Evolutionary conservation across 1,140 invertebrate species (phyloP).

Genomic region (Rhyzopertha dominica): DNA sequence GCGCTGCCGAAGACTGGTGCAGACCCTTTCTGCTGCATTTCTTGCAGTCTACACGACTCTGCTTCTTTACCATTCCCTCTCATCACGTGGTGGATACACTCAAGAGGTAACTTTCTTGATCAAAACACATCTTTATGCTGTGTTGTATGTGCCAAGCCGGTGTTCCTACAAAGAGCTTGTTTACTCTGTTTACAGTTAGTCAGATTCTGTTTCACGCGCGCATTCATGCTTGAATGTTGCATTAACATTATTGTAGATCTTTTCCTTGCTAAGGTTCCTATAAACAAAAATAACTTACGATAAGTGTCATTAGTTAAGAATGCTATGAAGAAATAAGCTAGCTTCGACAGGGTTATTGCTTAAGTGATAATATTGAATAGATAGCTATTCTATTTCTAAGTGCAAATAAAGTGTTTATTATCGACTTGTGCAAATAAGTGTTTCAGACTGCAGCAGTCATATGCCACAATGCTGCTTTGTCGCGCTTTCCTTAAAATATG

Average conservation of each 20-base stretch:
- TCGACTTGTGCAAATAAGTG: too few species aligned
- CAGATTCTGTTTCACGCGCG: constrained; percentile 5
- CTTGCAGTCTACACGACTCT: constrained; percentile 57
- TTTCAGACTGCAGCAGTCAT: too few species aligned
- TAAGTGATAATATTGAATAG: too few species aligned
- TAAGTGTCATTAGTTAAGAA: too few species aligned
- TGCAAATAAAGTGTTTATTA: too few species aligned
- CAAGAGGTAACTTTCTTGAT: constrained; percentile 10
- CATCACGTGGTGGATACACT: constrained; percentile 24
- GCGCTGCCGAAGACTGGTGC: constrained; percentile 32
- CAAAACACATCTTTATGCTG: constrained; percentile 11
- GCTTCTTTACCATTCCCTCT: constrained; percentile 55
- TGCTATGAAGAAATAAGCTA: too few species aligned
- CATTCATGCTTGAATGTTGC: constrained; percentile 1
- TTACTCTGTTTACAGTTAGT: neutral
- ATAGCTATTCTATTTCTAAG: too few species aligned
- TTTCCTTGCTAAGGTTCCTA: neutral
- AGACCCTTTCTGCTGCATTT: constrained; percentile 35
- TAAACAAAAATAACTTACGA: neutral
- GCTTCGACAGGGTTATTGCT: too few species aligned
- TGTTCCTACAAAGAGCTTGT: neutral
- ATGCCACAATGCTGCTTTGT: too few species aligned
- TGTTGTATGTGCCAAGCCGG: constrained; percentile 1
- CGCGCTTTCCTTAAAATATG: too few species aligned
- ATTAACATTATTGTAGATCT: constrained; percentile 9